Percentiles rank a stretch among this genome's conserved stretches.
These are phyloP conservation scores for Neosalanx taihuensis DNA, from an alignment of 2,797 vertebrate genomes.

Conservation along the genomic window DNA sequence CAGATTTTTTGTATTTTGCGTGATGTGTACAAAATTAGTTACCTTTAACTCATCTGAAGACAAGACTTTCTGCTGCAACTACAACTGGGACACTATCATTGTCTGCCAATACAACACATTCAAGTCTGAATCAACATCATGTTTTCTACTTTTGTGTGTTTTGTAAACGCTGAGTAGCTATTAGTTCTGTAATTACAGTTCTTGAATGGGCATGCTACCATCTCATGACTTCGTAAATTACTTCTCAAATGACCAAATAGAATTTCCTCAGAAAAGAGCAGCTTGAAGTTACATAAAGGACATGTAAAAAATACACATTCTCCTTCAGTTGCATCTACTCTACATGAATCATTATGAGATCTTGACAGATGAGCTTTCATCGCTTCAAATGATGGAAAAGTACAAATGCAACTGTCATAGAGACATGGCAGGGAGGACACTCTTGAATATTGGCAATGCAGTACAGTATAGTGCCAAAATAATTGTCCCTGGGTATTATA, in stretches of 20 bases:
- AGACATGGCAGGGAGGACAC: neutral
- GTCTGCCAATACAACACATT: constrained; percentile 7
- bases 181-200: constrained; percentile 7
- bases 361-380: constrained; percentile 4
- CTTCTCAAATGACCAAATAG: constrained; percentile 1
- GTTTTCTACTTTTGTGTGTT: constrained; percentile 27
- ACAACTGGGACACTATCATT: constrained; percentile 23
- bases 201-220: neutral
- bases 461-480: constrained; percentile 2
- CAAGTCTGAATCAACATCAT: constrained; percentile 29
- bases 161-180: constrained; percentile 27
- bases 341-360: neutral
- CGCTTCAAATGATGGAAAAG: constrained; percentile 1
- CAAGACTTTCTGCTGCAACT: constrained; percentile 25
- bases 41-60: constrained; percentile 24
- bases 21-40: constrained; percentile 25
- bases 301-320: neutral
- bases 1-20: constrained; percentile 26
- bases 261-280: too few species aligned
- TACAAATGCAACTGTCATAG: constrained; percentile 1
- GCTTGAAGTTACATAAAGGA: neutral
- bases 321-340: neutral
- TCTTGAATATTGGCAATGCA: constrained; percentile 1
- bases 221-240: constrained; percentile 2
- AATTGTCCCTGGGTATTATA: neutral